Percentiles rank a stretch among this genome's conserved stretches.
Conservation (phyloP, 2,888 invertebrate genomes). For the Idaea dimidiata region DNA sequence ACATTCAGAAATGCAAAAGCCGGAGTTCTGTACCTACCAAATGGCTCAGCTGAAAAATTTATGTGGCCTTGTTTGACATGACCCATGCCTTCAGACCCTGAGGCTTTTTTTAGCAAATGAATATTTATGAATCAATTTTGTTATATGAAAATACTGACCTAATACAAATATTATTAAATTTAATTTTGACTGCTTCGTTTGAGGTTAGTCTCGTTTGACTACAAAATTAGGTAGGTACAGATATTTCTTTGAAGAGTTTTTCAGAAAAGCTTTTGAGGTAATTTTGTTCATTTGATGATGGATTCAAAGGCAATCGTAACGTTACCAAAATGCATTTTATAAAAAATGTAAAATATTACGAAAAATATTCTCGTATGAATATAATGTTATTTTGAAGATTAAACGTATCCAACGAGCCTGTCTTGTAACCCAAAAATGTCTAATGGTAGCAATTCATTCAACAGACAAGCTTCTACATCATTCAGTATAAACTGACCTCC, state of each 20-base stretch:
- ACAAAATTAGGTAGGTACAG: background rate
- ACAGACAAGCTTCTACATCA: slow-evolving; percentile 64
- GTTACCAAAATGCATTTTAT: background rate
- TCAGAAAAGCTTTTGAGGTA: background rate
- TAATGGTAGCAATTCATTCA: slow-evolving; percentile 75
- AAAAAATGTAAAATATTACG: background rate
- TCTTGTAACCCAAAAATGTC: background rate
- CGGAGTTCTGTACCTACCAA: slow-evolving; percentile 46
- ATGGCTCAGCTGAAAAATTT: slow-evolving; percentile 63
- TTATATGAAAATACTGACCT: background rate
- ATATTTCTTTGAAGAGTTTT: background rate
- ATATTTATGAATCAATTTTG: slow-evolving; percentile 46
- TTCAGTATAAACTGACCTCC: slow-evolving; percentile 49
- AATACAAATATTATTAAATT: background rate
- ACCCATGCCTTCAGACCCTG: slow-evolving; percentile 36
- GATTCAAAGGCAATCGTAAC: background rate
- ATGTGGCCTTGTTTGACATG: slow-evolving; percentile 57
- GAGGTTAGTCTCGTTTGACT: background rate
- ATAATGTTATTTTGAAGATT: background rate
- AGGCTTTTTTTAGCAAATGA: slow-evolving; percentile 40
- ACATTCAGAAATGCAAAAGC: slow-evolving; percentile 70
- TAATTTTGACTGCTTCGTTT: background rate
- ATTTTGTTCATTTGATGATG: background rate
- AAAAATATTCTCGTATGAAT: too few relatives aligned
- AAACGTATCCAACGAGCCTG: background rate